Base-by-base conservation (phyloP, 2,888 invertebrate genomes). In the Andrena bucephala region DNA sequence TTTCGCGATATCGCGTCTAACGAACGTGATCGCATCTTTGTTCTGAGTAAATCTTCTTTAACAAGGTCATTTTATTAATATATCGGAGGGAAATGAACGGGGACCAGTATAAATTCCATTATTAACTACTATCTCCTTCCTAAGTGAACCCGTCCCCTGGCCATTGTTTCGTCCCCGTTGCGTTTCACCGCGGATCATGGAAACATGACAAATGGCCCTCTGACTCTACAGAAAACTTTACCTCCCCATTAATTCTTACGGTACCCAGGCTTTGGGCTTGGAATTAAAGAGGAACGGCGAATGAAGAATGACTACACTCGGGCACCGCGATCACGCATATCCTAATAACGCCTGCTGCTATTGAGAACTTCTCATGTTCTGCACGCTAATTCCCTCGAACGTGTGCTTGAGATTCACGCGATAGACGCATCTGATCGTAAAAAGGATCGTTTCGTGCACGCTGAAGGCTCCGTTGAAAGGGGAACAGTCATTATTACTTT, bases 231-330 rank as follows among this genome's bases (percentile, higher is more conserved):
- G 6, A 36, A 57, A 67, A 31, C 57, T 59, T 57, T 24, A 0
- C 16, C 42, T 10, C 24, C 8, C 33, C 48, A 36, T 62, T 69
- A 27, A 52, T 69, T 27, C 20, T 60, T 62, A 29, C 42, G 20
- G 4, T 6, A n/a, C 1, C 65, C 16, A 10, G 36, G 52, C 65
- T 72, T 72, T 36, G 27, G 31, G n/a, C 31, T 59, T 27, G 36
- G 60, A 63, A 71, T 63, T 71, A 65, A 57, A 52, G 16, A 65
- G 24, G 6, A 57, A 8, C 54, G n/a, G 62, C 48, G 24, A 65
- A 71, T 63, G 31, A 76, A 24, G 54, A 76, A 76, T 69, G 70
- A 48, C 33, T 59, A 8, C n/a, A 31, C 33, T 70, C 62, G 2
- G 52, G 13, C 50, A 52, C 8, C 33, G 16, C 20, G 71, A 70